phyloP scores from a whole-genome alignment of 2,888 invertebrate species.

The Eupeodes latifasciatus region DNA sequence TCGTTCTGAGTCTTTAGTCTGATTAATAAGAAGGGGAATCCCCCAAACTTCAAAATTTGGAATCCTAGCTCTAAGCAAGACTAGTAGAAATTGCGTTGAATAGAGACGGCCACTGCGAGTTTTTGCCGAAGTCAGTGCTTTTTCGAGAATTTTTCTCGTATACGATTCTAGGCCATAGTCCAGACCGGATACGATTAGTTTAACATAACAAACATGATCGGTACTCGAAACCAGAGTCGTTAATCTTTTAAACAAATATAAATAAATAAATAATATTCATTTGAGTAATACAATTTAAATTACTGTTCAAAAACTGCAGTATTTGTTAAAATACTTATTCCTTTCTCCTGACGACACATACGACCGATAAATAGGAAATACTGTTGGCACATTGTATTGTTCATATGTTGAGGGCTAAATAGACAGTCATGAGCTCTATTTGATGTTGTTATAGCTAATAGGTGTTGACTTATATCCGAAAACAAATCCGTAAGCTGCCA shows the following conservation, averaged over 20 bases:
- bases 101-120: conserved; percentile 89
- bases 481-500: conserved; percentile 91
- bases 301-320: conserved; percentile 91
- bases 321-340: conserved; percentile 89
- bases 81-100: conserved; percentile 95
- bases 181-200: conserved; percentile 95
- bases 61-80: conserved; percentile 90
- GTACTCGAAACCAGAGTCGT: conserved; percentile 92
- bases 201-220: conserved; percentile 96
- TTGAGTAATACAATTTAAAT: conserved; percentile 78
- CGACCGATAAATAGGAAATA: conserved; percentile 97
- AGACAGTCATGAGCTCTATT: conserved; percentile 93
- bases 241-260: conserved; percentile 85
- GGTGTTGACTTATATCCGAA: conserved; percentile 90
- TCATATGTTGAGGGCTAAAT: conserved; percentile 94
- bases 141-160: conserved; percentile 87
- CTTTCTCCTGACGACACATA: conserved; percentile 89
- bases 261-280: not conserved
- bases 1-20: conserved; percentile 93
- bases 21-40: conserved; percentile 92
- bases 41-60: conserved; percentile 94
- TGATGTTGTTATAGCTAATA: conserved; percentile 89
- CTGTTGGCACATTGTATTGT: conserved; percentile 95
- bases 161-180: conserved; percentile 92
- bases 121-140: conserved; percentile 83